These are phyloP conservation scores for Sceliomorpha sp. DNA, from an alignment of 2,888 invertebrate species.

Conservation along the genomic window DNA sequence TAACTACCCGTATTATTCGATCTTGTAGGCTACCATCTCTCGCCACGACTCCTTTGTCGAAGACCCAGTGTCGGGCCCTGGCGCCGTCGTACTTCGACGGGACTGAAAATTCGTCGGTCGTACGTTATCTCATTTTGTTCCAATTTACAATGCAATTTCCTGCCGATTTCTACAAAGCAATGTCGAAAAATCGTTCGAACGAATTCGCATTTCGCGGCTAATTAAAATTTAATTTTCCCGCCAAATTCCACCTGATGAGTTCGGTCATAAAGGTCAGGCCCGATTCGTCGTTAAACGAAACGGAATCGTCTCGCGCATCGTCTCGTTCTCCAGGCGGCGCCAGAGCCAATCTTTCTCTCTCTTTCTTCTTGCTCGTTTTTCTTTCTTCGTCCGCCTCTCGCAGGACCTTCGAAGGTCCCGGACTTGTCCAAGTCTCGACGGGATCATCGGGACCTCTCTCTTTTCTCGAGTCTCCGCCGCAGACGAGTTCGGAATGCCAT, in stretches of 20 bases:
- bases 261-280: constrained; percentile 19
- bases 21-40: constrained; percentile 79
- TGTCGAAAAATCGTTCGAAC: too few relatives aligned
- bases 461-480: constrained; percentile 35
- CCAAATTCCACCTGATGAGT: too few relatives aligned
- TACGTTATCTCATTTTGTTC: too few relatives aligned
- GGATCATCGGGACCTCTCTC: constrained; percentile 46
- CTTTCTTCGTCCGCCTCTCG: constrained; percentile 34
- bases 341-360: constrained; percentile 39
- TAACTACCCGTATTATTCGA: constrained; percentile 79
- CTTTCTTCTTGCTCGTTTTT: constrained; percentile 29
- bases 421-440: constrained; percentile 39
- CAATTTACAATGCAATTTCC: too few relatives aligned
- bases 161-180: too few relatives aligned
- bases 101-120: too few relatives aligned
- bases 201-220: too few relatives aligned
- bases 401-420: constrained; percentile 32
- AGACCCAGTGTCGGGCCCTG: constrained; percentile 67
- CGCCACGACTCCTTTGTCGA: constrained; percentile 75
- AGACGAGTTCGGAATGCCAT: constrained; percentile 40
- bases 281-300: constrained; percentile 33
- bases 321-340: constrained; percentile 39
- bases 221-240: too few relatives aligned
- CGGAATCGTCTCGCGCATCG: constrained; percentile 28
- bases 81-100: constrained; percentile 54